These are phyloP conservation scores for Melanargia galathea DNA, from an alignment of 2,888 invertebrate species.

Conservation along the genomic window DNA sequence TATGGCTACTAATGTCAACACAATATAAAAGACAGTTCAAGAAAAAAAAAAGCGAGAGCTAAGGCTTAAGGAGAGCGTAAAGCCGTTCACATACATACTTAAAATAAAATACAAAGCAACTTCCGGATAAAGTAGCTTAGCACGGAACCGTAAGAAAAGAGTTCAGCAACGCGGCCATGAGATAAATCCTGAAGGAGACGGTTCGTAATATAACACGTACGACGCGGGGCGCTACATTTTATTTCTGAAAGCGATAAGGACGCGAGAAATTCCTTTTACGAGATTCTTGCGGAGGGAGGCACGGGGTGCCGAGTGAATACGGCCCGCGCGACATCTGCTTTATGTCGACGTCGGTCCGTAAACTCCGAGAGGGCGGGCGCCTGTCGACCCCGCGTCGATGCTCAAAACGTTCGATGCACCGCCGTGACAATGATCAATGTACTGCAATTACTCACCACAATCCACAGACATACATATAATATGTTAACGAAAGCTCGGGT, in stretches of 20 bases:
- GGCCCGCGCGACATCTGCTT: slow-evolving; percentile 74
- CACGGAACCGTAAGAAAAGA: slow-evolving; percentile 42
- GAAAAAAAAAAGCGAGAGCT: background rate
- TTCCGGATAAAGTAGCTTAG: slow-evolving; percentile 38
- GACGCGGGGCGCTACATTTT: slow-evolving; percentile 76
- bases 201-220: slow-evolving; percentile 80
- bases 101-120: slow-evolving; percentile 36
- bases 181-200: slow-evolving; percentile 78
- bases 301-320: slow-evolving; percentile 50
- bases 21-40: background rate
- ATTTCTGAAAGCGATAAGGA: slow-evolving; percentile 81
- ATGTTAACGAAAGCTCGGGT: slow-evolving; percentile 37
- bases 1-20: background rate
- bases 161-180: slow-evolving; percentile 60
- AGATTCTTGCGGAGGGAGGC: slow-evolving; percentile 67
- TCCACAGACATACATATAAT: background rate
- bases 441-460: slow-evolving; percentile 39
- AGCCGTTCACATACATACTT: slow-evolving; percentile 21
- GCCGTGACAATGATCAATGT: slow-evolving; percentile 39
- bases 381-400: slow-evolving; percentile 37
- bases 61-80: slow-evolving; percentile 2
- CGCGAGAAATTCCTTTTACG: slow-evolving; percentile 80
- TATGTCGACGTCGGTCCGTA: slow-evolving; percentile 55
- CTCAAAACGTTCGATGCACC: slow-evolving; percentile 37
- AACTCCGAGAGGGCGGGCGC: slow-evolving; percentile 45